Evolutionary conservation across 2,797 vertebrate genomes (phyloP), one percentile per base, ranked within the genome.

Genomic region (Melopsittacus undulatus): DNA sequence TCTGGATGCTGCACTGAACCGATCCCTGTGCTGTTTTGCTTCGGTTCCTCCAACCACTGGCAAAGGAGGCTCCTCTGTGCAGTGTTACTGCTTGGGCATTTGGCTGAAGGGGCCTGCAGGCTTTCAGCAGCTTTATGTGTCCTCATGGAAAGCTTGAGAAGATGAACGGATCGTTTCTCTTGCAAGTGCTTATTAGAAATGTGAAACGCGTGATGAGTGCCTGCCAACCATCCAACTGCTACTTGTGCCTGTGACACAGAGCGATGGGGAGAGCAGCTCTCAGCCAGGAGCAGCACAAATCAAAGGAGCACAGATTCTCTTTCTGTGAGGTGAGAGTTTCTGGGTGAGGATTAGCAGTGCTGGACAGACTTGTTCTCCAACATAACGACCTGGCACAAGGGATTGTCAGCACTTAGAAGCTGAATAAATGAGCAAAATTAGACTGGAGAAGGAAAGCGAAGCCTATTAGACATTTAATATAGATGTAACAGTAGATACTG

Each of bases 1-100:
- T 32, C 69, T 29, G 59, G 38, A 10, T 0, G 0, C n/a, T 30
- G 63, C 18, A 3, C 17, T 27, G 45, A n/a, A 5, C 38, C 0
- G 0, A 18, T 7, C 40, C 36, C 49, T 21, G 34, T 18, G 23
- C 68, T 0, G 7, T 67, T 6, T 34, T 36, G 66, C 20, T 63
- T 24, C 9, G 30, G 32, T 21, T 73, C 34, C 73, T 77, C 64
- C 1, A 0, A 7, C 27, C 42, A 12, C 3, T 0, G 1, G 32
- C 0, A 0, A 30, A 56, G 72, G 36, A 72, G 32, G 9, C 17
- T 24, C 1, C 36, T 63, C 43, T 11, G 38, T 1, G 54, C n/a
- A 48, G 48, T 2, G 1, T 32, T n/a, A 40, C 27, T 13, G 32
- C 73, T 49, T 0, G 0, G 54, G 40, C 43, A 5, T 27, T 26